Percentiles rank a stretch among this genome's conserved stretches.
phyloP scores from a whole-genome alignment of 2,797 vertebrate species.

The Catostomus latipinnis region DNA sequence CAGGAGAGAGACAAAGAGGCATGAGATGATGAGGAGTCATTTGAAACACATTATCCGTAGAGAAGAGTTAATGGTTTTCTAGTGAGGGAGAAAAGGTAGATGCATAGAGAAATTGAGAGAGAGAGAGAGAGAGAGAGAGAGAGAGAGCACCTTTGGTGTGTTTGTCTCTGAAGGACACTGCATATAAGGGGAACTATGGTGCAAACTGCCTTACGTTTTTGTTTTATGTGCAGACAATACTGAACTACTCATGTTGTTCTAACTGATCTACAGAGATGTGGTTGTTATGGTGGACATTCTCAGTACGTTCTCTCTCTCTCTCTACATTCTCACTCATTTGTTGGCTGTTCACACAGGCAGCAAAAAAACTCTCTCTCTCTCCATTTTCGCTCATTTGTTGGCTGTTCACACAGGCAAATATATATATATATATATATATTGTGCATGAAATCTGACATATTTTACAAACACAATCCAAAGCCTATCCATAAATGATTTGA shows the following conservation, averaged over 20 bases:
- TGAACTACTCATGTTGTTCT: neutral
- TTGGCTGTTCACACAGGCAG: too few species aligned
- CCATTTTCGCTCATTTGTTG: too few species aligned
- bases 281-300: too few species aligned
- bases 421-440: too few species aligned
- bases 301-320: too few species aligned
- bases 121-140: slow-evolving; percentile 6
- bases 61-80: slow-evolving; percentile 47
- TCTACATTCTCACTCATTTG: too few species aligned
- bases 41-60: slow-evolving; percentile 51
- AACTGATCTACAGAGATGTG: slow-evolving; percentile 5
- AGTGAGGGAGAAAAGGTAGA: neutral
- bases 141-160: slow-evolving; percentile 32
- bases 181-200: neutral
- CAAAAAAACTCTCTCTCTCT: too few species aligned
- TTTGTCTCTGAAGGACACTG: slow-evolving; percentile 7
- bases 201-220: slow-evolving; percentile 11
- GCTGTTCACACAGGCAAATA: too few species aligned
- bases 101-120: neutral
- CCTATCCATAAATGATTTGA: too few species aligned
- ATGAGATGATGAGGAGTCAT: slow-evolving; percentile 41
- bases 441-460: too few species aligned
- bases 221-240: slow-evolving; percentile 50
- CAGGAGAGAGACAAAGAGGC: slow-evolving; percentile 45
- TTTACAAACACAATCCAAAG: too few species aligned